A percentile compares a stretch with the other conserved stretches of the same genome.
These are phyloP conservation scores for Pseudanteris insignis DNA, from an alignment of 2,888 invertebrate genomes.

Conservation along the genomic window DNA sequence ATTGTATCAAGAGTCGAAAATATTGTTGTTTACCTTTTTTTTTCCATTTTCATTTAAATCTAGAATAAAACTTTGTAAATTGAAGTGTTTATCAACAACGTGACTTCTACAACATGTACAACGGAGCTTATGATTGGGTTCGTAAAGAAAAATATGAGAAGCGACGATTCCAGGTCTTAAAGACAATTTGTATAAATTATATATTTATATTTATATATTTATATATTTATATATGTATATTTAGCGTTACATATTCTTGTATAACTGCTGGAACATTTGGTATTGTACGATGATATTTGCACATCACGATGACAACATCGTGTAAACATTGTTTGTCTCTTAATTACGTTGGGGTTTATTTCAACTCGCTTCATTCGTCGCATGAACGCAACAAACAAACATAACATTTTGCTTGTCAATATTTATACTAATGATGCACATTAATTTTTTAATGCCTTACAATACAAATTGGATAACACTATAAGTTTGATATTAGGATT, in stretches of 20 bases:
- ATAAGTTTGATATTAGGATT: conserved; percentile 7
- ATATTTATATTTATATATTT: conserved; percentile 24
- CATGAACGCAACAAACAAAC: too few species aligned
- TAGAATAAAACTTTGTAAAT: conserved; percentile 38
- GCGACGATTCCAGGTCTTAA: conserved; percentile 40
- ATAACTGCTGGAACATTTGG: conserved; percentile 44
- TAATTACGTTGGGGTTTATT: too few species aligned
- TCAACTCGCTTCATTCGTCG: neutral
- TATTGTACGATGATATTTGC: conserved; percentile 37
- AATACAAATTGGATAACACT: too few species aligned
- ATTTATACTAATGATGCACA: too few species aligned
- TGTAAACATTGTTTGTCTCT: conserved; percentile 11
- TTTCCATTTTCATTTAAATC: too few species aligned
- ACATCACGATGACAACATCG: conserved; percentile 29
- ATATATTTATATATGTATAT: conserved; percentile 34
- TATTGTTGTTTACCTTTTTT: conserved; percentile 28
- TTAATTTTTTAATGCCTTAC: too few species aligned
- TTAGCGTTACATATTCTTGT: conserved; percentile 34
- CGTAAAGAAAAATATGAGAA: conserved; percentile 40
- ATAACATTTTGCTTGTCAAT: too few species aligned
- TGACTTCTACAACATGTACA: conserved; percentile 41
- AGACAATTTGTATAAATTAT: conserved; percentile 28
- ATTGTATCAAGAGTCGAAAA: conserved; percentile 30
- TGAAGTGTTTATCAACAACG: conserved; percentile 40
- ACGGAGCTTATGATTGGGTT: conserved; percentile 29